Evolutionary conservation across 1,140 invertebrate genomes (phyloP).

Genomic region (Dendrolimus kikuchii): DNA sequence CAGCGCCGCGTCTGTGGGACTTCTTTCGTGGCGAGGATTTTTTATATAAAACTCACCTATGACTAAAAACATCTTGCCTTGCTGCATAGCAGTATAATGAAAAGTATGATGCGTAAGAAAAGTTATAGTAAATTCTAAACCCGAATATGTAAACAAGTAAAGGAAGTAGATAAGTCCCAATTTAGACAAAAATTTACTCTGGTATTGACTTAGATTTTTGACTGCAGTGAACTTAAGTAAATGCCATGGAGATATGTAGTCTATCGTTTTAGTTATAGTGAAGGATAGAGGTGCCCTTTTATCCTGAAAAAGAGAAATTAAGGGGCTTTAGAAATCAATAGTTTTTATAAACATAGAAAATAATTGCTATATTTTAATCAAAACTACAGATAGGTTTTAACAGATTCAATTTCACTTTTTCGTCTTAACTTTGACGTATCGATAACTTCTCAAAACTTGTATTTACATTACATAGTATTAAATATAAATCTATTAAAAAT

Average conservation of each 20-base stretch:
- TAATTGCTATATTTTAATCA: too few species aligned
- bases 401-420: too few species aligned
- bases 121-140: slow-evolving; percentile 97
- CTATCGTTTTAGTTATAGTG: slow-evolving; percentile 80
- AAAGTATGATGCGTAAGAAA: slow-evolving; percentile 97
- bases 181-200: slow-evolving; percentile 77
- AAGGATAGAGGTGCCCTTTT: slow-evolving; percentile 77
- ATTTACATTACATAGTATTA: too few species aligned
- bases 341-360: too few species aligned
- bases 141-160: slow-evolving; percentile 97
- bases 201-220: slow-evolving; percentile 71
- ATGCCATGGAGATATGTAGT: slow-evolving; percentile 76
- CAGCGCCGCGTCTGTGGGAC: background rate
- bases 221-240: slow-evolving; percentile 77
- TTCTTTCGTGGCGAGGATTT: background rate
- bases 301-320: slow-evolving; percentile 73
- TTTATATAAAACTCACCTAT: slow-evolving; percentile 77
- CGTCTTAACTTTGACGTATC: too few species aligned
- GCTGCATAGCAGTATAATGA: slow-evolving; percentile 93
- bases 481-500: too few species aligned
- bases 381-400: too few species aligned
- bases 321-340: background rate
- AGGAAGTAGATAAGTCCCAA: slow-evolving; percentile 94
- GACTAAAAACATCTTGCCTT: slow-evolving; percentile 97
- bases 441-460: too few species aligned